Base-by-base conservation (phyloP, 2,113 vertebrate genomes). In the Malurus melanocephalus region DNA sequence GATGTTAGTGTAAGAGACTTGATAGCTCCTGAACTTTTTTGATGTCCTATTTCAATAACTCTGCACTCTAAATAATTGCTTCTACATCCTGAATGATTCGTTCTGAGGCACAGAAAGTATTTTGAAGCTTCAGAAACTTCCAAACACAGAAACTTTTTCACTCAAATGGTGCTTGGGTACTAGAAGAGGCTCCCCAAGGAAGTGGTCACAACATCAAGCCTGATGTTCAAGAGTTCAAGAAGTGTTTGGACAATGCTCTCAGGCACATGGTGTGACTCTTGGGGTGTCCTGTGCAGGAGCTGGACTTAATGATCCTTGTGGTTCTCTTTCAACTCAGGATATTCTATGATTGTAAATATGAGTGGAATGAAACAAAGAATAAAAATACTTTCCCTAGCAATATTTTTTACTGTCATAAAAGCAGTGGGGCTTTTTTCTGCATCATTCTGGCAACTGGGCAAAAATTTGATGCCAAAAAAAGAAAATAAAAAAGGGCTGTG, bases 341-440 rank as follows among this genome's bases (percentile, higher is more conserved):
- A 66, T 33, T 30, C 19, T 73, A 7, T 67, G 48, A 28, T 27
- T 62, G 9, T 42, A 61, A 88, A 26, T 53, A 57, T 30, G 30
- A 85, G 4, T 88, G 32, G 20, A 80, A 71, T 9, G 48, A 81
- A 53, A 13, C 4, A 67, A 18, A 71, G 1, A 82, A 24, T 38
- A 26, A 43, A 21, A 68, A 48, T 9, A 35, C 7, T 35, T 89
- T 55, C 19, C 18, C 26, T 35, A 38, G 24, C 5, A 55, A 10
- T 23, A 20, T 6, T 19, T 46, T 35, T 52, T 65, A 4, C 24
- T 53, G 11, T 22, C 4, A 11, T 33, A 43, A 20, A 61, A 57
- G 7, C 16, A 3, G 6, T 33, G 23, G 17, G 7, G 0, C 46
- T 5, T 40, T 56, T 67, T 75, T 33, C 32, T 2, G 7, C 18